A percentile compares a stretch with the other conserved stretches of the same genome.
Conservation (phyloP, 2,797 vertebrate species). For the Emys orbicularis region DNA sequence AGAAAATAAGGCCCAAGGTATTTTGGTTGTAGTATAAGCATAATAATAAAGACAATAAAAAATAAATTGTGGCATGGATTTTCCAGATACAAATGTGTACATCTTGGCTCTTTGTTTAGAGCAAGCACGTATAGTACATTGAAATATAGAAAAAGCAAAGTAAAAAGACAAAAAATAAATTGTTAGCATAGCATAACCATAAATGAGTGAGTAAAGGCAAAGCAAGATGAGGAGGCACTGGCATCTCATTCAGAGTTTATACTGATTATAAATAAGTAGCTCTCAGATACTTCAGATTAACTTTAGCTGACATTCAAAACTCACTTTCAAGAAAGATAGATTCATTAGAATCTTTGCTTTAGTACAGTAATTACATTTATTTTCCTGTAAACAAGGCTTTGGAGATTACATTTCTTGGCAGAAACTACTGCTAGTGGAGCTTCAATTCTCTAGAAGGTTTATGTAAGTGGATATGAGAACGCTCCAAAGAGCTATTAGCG, state of each 20-base stretch:
- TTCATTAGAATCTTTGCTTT: background rate
- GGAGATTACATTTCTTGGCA: constrained; percentile 42
- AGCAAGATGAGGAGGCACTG: background rate
- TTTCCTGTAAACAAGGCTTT: constrained; percentile 58
- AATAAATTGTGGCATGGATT: constrained; percentile 19
- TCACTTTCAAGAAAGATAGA: constrained; percentile 26
- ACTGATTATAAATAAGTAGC: background rate
- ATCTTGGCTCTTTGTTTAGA: constrained; percentile 4
- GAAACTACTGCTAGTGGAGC: background rate
- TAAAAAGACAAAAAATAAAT: background rate
- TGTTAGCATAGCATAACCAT: fast-evolving
- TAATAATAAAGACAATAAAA: constrained; percentile 31
- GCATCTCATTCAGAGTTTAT: background rate
- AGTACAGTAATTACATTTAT: constrained; percentile 12
- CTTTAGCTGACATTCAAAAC: background rate
- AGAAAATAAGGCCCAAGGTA: constrained; percentile 55
- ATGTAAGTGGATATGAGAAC: background rate
- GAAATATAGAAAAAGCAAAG: background rate
- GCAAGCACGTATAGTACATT: background rate
- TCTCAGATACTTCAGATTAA: background rate
- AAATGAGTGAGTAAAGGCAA: background rate
- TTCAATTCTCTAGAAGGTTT: constrained; percentile 6
- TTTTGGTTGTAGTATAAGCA: constrained; percentile 34
- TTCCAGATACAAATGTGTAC: constrained; percentile 1
- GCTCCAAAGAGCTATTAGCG: background rate